Conservation (phyloP, 92 coral and sea anemone species). For the Palythoa grandis region DNA sequence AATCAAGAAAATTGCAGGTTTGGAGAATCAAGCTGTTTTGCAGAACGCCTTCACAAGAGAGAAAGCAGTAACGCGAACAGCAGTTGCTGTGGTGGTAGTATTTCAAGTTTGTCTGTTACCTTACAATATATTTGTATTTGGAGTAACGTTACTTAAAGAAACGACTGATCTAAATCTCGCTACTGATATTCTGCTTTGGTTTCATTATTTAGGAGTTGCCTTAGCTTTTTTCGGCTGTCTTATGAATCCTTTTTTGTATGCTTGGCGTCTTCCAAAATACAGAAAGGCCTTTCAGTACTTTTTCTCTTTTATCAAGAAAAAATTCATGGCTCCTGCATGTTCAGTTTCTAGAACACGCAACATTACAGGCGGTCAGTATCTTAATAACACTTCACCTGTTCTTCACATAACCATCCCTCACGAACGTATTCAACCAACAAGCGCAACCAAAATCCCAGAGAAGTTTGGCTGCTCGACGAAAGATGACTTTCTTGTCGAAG, state of each 20-base stretch:
- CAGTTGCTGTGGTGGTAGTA: not conserved
- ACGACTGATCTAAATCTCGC: not conserved
- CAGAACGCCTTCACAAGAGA: not conserved
- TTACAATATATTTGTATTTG: not conserved
- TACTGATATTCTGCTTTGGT: not conserved
- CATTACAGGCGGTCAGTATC: no score
- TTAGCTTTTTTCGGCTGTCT: not conserved
- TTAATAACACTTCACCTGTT: no score
- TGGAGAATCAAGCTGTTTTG: not conserved
- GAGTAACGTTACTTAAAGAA: not conserved
- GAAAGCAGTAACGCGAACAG: not conserved
- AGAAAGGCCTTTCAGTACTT: constrained; percentile 25
- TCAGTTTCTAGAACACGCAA: no score
- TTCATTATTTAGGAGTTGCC: no score
- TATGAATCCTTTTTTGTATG: constrained; percentile 32
- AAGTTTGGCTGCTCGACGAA: no score
- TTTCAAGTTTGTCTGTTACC: constrained; percentile 5
- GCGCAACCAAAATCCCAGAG: no score
- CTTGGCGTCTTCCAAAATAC: constrained; percentile 34
- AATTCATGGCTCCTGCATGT: not conserved
- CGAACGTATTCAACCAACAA: no score
- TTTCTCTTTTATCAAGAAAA: not conserved
- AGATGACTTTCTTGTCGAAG: no score
- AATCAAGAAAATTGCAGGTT: not conserved
- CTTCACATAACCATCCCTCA: no score